Percentiles rank a stretch among this genome's conserved stretches.
These are phyloP conservation scores for Orchestia grillus DNA, from an alignment of 1,140 invertebrate genomes.

Conservation along the genomic window DNA sequence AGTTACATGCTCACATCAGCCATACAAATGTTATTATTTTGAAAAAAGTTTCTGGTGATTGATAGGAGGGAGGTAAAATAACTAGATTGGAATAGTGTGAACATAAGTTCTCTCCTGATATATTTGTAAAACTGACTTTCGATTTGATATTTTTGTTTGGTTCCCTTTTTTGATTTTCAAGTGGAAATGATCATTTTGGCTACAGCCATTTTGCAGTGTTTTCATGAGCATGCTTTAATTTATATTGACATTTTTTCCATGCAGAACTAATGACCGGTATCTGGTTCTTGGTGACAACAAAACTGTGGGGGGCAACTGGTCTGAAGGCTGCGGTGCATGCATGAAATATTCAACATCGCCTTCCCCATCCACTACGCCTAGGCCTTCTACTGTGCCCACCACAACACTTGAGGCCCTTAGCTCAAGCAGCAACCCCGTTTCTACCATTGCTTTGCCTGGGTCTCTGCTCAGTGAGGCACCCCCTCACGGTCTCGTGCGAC, in stretches of 20 bases:
- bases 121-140: too few relatives aligned
- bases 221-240: too few relatives aligned
- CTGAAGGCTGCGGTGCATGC: conserved; percentile 28
- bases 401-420: neutral
- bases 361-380: neutral
- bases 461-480: neutral
- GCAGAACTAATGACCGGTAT: conserved; percentile 20
- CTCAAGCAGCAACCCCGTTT: neutral
- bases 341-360: conserved; percentile 1
- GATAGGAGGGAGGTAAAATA: too few relatives aligned
- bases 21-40: too few relatives aligned
- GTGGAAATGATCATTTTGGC: too few relatives aligned
- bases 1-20: too few relatives aligned
- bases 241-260: neutral
- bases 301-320: conserved; percentile 39
- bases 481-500: conserved; percentile 41
- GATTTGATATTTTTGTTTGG: too few relatives aligned
- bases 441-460: neutral
- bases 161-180: too few relatives aligned
- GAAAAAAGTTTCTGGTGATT: too few relatives aligned
- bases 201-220: too few relatives aligned
- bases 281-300: conserved; percentile 17
- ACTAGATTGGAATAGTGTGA: too few relatives aligned
- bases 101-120: too few relatives aligned
- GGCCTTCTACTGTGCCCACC: neutral